Conservation (phyloP, 2,888 invertebrate genomes). For the Drosophila differens region DNA sequence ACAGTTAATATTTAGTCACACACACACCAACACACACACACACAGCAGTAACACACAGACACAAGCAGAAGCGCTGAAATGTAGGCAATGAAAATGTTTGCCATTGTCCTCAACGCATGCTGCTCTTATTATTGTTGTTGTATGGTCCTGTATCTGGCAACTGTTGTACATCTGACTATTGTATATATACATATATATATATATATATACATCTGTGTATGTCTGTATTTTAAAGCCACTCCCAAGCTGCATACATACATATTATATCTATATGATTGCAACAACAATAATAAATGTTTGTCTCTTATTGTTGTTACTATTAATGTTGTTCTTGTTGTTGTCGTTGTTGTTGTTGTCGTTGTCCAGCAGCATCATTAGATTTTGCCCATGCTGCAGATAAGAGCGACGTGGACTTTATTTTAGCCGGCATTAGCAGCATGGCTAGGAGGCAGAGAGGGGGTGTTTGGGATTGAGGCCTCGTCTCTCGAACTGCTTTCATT, state of each 20-base stretch:
- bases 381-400: slow-evolving; percentile 40
- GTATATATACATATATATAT: not conserved
- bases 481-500: slow-evolving; percentile 83
- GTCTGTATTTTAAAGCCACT: slow-evolving; percentile 69
- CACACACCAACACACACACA: slow-evolving; percentile 14
- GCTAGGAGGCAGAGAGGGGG: not conserved
- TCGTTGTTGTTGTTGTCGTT: not conserved
- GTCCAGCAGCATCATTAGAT: slow-evolving; percentile 51
- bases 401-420: slow-evolving; percentile 41
- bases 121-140: slow-evolving; percentile 6
- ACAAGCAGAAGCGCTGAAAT: slow-evolving; percentile 46
- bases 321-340: slow-evolving; percentile 28
- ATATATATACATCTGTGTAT: slow-evolving; percentile 5
- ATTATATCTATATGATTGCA: slow-evolving; percentile 26
- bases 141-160: slow-evolving; percentile 13
- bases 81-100: slow-evolving; percentile 73
- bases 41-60: not conserved
- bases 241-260: slow-evolving; percentile 42
- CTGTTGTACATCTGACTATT: not conserved
- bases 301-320: not conserved
- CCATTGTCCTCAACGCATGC: slow-evolving; percentile 31
- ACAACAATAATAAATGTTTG: slow-evolving; percentile 22
- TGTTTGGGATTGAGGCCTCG: slow-evolving; percentile 28
- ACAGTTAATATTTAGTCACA: slow-evolving; percentile 44
- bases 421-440: slow-evolving; percentile 56